Conservation (phyloP, 2,113 vertebrate species). For the Bathybates hornii region DNA sequence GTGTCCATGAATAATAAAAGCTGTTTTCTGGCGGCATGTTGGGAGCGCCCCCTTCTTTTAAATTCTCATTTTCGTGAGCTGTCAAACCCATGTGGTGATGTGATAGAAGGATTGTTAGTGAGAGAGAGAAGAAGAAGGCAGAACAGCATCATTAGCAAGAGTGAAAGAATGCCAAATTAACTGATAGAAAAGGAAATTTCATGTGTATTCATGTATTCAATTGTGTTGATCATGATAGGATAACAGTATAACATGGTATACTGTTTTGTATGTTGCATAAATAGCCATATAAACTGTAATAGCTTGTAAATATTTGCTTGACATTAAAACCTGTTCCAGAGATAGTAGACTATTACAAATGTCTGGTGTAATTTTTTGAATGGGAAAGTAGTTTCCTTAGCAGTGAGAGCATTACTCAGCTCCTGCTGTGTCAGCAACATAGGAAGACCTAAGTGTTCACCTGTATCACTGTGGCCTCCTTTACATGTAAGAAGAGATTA, state of each 20-base stretch:
- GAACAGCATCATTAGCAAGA: not conserved
- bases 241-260: not conserved
- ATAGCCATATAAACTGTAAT: not conserved
- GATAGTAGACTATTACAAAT: not conserved
- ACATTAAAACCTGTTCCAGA: not conserved
- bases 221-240: not conserved
- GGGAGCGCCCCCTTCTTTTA: slow-evolving; percentile 9
- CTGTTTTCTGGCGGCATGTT: slow-evolving; percentile 40
- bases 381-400: not conserved
- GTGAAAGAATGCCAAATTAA: not conserved
- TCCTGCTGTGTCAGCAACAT: not conserved
- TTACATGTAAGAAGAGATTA: not conserved
- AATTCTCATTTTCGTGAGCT: slow-evolving; percentile 49
- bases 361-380: not conserved
- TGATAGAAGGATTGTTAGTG: slow-evolving; percentile 20
- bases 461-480: not conserved
- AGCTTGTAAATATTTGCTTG: not conserved
- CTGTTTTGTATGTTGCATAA: not conserved
- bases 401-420: not conserved
- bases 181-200: not conserved
- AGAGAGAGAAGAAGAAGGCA: not conserved
- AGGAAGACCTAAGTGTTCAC: not conserved
- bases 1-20: slow-evolving; percentile 58
- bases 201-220: not conserved
- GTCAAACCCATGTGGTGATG: slow-evolving; percentile 40